Evolutionary conservation across 2,888 invertebrate genomes (phyloP).

Genomic region (Muscina levida): DNA sequence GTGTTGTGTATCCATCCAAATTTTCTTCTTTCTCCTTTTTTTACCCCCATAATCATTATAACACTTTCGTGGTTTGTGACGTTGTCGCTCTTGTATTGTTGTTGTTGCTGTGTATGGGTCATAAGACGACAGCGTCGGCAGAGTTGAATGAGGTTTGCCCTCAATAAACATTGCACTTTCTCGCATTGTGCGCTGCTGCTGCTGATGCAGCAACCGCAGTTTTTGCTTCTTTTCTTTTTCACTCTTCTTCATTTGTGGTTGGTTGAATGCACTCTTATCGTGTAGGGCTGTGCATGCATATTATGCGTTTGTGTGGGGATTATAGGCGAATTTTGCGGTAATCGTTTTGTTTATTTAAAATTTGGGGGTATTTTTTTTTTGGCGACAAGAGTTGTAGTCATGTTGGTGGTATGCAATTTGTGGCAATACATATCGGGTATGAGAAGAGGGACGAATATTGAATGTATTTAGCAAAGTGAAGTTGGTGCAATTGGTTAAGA

Average conservation of each 20-base stretch:
- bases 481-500: no score
- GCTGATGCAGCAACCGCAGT: no score
- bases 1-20: conserved; percentile 55
- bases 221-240: conserved; percentile 27
- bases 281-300: no score
- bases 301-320: conserved; percentile 26
- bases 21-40: conserved; percentile 49
- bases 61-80: conserved; percentile 8
- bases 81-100: conserved; percentile 19
- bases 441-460: no score
- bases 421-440: no score
- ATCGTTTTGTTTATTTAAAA: conserved; percentile 47
- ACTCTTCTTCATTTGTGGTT: conserved; percentile 14
- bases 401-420: no score
- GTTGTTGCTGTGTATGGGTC: conserved; percentile 61
- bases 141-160: conserved; percentile 56
- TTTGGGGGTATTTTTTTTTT: conserved; percentile 44
- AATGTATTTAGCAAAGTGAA: no score
- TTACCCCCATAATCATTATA: conserved; percentile 49
- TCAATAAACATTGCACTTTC: conserved; percentile 59
- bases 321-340: neutral
- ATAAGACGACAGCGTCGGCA: conserved; percentile 9
- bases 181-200: conserved; percentile 29
- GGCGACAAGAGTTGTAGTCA: conserved; percentile 16
- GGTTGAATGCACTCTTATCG: neutral